Evolutionary conservation across 1,140 invertebrate species (phyloP).

Genomic region (Achroia grisella): DNA sequence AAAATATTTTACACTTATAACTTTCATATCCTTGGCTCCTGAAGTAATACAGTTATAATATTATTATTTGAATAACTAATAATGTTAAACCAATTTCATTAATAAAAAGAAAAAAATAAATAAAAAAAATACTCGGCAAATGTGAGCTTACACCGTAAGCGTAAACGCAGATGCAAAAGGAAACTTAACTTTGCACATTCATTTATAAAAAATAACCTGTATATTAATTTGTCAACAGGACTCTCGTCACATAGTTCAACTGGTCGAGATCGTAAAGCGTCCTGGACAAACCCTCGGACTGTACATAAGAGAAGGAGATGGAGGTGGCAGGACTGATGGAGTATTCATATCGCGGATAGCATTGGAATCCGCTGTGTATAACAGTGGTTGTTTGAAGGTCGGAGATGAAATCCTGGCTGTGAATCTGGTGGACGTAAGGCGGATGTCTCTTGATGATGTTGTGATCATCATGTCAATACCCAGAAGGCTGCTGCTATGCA

Average conservation of each 20-base stretch:
- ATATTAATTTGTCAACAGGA: constrained; percentile 73
- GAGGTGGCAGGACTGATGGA: constrained; percentile 92
- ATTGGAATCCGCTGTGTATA: constrained; percentile 96
- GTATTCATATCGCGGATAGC: constrained; percentile 99
- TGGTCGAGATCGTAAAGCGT: constrained; percentile 99
- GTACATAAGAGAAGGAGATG: constrained; percentile 98
- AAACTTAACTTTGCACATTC: too few relatives aligned
- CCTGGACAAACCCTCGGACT: constrained; percentile 98
- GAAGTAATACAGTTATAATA: too few relatives aligned
- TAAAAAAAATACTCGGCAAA: too few relatives aligned
- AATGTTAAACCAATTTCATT: too few relatives aligned
- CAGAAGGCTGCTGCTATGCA: constrained; percentile 92
- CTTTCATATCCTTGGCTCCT: too few relatives aligned
- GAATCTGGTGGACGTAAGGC: constrained; percentile 96
- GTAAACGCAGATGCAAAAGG: too few relatives aligned
- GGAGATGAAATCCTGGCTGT: constrained; percentile 99
- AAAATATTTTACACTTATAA: too few relatives aligned
- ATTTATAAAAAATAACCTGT: too few relatives aligned
- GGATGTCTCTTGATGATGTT: constrained; percentile 98
- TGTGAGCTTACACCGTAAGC: too few relatives aligned
- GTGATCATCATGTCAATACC: constrained; percentile 99
- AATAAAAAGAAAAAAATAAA: too few relatives aligned
- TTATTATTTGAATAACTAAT: too few relatives aligned
- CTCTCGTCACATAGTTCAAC: constrained; percentile 88
- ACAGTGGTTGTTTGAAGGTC: constrained; percentile 95